Conservation (phyloP, 2,888 invertebrate species). For the Hemistola chrysoprasaria region DNA sequence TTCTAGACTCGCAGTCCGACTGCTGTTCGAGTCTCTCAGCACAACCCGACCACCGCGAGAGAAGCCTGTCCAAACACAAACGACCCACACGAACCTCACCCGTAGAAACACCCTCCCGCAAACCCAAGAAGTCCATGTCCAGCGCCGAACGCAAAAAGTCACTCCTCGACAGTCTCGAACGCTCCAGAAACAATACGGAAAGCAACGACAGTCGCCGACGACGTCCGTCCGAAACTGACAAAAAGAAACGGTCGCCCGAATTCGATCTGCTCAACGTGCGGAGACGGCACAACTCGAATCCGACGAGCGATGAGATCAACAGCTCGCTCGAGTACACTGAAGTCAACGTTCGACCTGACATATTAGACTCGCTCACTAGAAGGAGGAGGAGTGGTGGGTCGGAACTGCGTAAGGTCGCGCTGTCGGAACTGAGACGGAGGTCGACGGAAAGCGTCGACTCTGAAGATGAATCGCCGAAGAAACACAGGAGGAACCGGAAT, state of each 20-base stretch:
- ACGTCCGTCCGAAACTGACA: constrained; percentile 62
- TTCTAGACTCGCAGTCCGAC: constrained; percentile 94
- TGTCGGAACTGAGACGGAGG: constrained; percentile 66
- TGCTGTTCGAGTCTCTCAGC: constrained; percentile 91
- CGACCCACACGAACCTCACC: constrained; percentile 64
- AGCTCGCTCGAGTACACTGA: constrained; percentile 76
- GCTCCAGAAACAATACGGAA: constrained; percentile 74
- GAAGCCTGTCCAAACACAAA: constrained; percentile 63
- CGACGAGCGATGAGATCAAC: constrained; percentile 76
- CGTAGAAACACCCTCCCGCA: constrained; percentile 62
- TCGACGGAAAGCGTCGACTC: constrained; percentile 72
- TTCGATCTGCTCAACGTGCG: constrained; percentile 72
- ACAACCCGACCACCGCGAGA: constrained; percentile 76
- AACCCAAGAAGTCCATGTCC: constrained; percentile 76
- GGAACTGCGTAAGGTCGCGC: constrained; percentile 65
- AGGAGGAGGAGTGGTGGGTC: constrained; percentile 54
- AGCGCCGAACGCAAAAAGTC: constrained; percentile 77
- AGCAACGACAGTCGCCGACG: constrained; percentile 69
- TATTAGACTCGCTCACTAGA: constrained; percentile 67
- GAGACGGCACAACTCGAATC: constrained; percentile 71
- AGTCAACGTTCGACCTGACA: constrained; percentile 74
- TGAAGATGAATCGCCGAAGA: constrained; percentile 63
- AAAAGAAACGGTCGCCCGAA: constrained; percentile 72
- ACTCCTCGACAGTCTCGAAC: constrained; percentile 71
- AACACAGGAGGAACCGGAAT: constrained; percentile 58